Base-by-base conservation (phyloP, 2,888 invertebrate species). In the Eilema sororculum region DNA sequence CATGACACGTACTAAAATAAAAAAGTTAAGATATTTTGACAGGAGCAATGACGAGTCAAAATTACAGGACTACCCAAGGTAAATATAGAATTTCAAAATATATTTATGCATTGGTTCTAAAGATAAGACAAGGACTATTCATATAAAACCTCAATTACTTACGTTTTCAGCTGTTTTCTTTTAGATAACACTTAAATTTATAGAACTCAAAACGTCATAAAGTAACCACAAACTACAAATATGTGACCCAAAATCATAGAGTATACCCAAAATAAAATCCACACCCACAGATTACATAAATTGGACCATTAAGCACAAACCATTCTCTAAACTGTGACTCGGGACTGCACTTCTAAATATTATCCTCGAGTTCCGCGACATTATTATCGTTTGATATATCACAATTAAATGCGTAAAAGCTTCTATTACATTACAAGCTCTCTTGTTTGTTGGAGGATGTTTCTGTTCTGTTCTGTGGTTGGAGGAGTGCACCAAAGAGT, bases 21-120 rank as follows among this genome's bases (percentile, higher is more conserved):
- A 89, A 88, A 89, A 84, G 70, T 65, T 74, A 66, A 69, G 71
- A 69, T 72, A 67, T 67, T 82, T 85, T 90, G 90, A 89, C 89
- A 88, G 84, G 41, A 65, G 57, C 57, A 71, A 80, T 80, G 84
- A 83, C 78, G 68, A 78, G 68, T 63, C 64, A 74, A 77, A 80
- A 71, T 70, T 22, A 63, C 33, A 20, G 52, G 24, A 24, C 30
- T 62, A 58, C 46, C 24, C 16, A 9, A 12, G 37, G 25, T 30
- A 57, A 20, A 24, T 24, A 8, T 30, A 0, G 4, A 28, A 57
- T 20, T 25, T 30, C 20, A 37, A 30, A 24, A 57, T 9, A 57
- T 24, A 57, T 30, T 5, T 37, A 24, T 56, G 4, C 22, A 20
- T 22, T 24, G 22, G 5, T 2, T 10, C 16, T 0, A 24, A 33